A percentile compares a stretch with the other conserved stretches of the same genome.
phyloP scores from a whole-genome alignment of 2,888 invertebrate genomes.

The Subacronicta megacephala region DNA sequence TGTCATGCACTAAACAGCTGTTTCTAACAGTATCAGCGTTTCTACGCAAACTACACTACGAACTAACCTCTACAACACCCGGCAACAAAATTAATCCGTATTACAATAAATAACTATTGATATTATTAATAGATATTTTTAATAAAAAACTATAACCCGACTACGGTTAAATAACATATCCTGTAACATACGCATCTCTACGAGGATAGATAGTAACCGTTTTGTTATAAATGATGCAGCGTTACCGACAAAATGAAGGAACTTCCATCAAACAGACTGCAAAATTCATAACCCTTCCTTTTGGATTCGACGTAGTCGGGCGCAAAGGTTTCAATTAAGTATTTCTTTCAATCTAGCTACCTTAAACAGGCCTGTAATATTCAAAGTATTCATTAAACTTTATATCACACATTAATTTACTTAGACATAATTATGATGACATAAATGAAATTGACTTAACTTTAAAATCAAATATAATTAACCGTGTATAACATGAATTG shows the following conservation, averaged over 20 bases:
- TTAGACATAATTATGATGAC: slow-evolving; percentile 64
- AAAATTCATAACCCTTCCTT: slow-evolving; percentile 36
- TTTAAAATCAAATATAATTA: slow-evolving; percentile 59
- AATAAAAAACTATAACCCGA: slow-evolving; percentile 59
- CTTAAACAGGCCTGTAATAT: slow-evolving; percentile 77
- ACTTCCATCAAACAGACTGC: slow-evolving; percentile 30
- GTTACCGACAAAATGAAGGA: slow-evolving; percentile 12
- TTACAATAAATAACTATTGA: slow-evolving; percentile 84
- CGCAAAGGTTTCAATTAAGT: slow-evolving; percentile 48
- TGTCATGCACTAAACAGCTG: slow-evolving; percentile 77
- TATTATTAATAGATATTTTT: slow-evolving; percentile 67
- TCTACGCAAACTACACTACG: slow-evolving; percentile 60
- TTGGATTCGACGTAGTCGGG: slow-evolving; percentile 43
- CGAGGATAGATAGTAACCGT: slow-evolving; percentile 16
- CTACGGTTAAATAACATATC: slow-evolving; percentile 37
- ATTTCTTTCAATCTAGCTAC: slow-evolving; percentile 80
- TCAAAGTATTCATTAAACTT: slow-evolving; percentile 73
- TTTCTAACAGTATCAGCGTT: slow-evolving; percentile 78
- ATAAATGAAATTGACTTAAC: slow-evolving; percentile 55
- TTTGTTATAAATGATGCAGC: slow-evolving; percentile 14
- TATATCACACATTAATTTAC: slow-evolving; percentile 87
- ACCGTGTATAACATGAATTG: slow-evolving; percentile 68
- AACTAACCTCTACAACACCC: slow-evolving; percentile 77
- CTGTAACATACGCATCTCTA: slow-evolving; percentile 31
- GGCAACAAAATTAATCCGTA: slow-evolving; percentile 80